phyloP scores from a whole-genome alignment of 53 echinoderm and acorn worm genomes.

The Holothuria leucospilota region DNA sequence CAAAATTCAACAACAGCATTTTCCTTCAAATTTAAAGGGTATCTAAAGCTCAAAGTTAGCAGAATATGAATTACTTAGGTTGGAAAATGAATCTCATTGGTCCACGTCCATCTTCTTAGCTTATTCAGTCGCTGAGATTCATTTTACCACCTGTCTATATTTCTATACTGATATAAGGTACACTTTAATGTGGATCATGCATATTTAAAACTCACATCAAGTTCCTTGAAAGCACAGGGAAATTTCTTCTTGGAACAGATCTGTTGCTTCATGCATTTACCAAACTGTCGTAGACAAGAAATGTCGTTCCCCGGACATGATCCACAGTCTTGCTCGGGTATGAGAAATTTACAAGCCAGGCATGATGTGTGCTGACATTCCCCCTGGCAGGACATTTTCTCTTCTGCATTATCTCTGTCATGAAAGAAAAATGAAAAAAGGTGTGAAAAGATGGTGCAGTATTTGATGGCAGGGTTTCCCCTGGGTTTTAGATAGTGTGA shows the following conservation, averaged over 20 bases:
- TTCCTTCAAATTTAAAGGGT: too few relatives aligned
- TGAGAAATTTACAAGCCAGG: constrained; percentile 85
- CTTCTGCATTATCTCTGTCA: constrained; percentile 87
- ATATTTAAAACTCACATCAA: constrained; percentile 42
- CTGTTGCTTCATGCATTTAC: constrained; percentile 81
- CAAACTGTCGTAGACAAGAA: constrained; percentile 83
- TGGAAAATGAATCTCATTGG: too few relatives aligned
- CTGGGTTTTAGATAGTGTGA: too few relatives aligned
- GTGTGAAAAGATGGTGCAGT: neutral
- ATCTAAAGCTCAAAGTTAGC: too few relatives aligned
- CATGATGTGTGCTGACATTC: constrained; percentile 97
- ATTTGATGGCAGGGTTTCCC: too few relatives aligned
- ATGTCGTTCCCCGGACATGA: constrained; percentile 77
- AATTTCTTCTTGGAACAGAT: constrained; percentile 79
- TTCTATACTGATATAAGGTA: too few relatives aligned
- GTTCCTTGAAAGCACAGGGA: constrained; percentile 83
- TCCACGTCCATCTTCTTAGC: too few relatives aligned
- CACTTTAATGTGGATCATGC: too few relatives aligned
- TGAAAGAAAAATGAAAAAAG: neutral
- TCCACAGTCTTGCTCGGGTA: constrained; percentile 83
- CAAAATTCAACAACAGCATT: too few relatives aligned
- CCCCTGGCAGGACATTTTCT: constrained; percentile 81
- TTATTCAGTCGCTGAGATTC: too few relatives aligned
- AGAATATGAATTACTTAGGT: too few relatives aligned
- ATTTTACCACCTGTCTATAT: too few relatives aligned